A percentile compares a stretch with the other conserved stretches of the same genome.
phyloP scores from a whole-genome alignment of 2,888 invertebrate genomes.

The Loripinus fragilis region DNA sequence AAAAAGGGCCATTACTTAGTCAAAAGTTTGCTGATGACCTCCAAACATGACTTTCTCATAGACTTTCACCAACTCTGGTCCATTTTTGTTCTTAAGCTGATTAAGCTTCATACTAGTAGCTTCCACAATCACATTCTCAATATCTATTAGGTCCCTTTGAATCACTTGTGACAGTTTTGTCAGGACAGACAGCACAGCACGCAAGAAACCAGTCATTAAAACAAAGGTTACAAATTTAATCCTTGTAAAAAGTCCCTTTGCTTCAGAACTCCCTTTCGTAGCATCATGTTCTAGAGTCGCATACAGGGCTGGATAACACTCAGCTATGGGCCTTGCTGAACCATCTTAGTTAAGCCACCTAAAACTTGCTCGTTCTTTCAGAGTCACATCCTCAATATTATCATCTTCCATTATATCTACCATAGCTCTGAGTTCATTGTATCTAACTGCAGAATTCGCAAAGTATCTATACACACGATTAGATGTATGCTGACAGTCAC shows the following conservation, averaged over 20 bases:
- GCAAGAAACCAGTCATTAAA: slow-evolving; percentile 30
- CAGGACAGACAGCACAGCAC: slow-evolving; percentile 27
- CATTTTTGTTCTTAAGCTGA: not conserved
- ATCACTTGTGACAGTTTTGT: slow-evolving; percentile 32
- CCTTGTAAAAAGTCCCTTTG: slow-evolving; percentile 30
- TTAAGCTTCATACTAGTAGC: slow-evolving; percentile 19
- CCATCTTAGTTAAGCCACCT: slow-evolving; percentile 34
- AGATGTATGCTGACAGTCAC: slow-evolving; percentile 28
- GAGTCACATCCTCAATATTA: slow-evolving; percentile 29
- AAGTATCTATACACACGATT: slow-evolving; percentile 41
- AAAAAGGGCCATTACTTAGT: too few relatives aligned
- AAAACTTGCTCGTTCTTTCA: slow-evolving; percentile 49
- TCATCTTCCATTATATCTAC: slow-evolving; percentile 2
- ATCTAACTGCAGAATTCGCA: slow-evolving; percentile 42
- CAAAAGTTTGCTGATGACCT: too few relatives aligned
- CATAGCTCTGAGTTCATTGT: slow-evolving; percentile 35
- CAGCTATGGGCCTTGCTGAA: slow-evolving; percentile 33
- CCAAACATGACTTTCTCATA: too few relatives aligned
- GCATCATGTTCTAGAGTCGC: slow-evolving; percentile 27
- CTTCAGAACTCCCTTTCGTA: slow-evolving; percentile 21
- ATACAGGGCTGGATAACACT: slow-evolving; percentile 37
- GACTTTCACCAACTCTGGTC: slow-evolving; percentile 1
- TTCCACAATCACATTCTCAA: slow-evolving; percentile 15
- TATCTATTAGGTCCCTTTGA: slow-evolving; percentile 37
- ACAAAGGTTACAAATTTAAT: slow-evolving; percentile 21